Percentiles rank a stretch among this genome's conserved stretches.
These are phyloP conservation scores for Xyliphius kryptos DNA, from an alignment of 2,113 vertebrate species.

Conservation along the genomic window DNA sequence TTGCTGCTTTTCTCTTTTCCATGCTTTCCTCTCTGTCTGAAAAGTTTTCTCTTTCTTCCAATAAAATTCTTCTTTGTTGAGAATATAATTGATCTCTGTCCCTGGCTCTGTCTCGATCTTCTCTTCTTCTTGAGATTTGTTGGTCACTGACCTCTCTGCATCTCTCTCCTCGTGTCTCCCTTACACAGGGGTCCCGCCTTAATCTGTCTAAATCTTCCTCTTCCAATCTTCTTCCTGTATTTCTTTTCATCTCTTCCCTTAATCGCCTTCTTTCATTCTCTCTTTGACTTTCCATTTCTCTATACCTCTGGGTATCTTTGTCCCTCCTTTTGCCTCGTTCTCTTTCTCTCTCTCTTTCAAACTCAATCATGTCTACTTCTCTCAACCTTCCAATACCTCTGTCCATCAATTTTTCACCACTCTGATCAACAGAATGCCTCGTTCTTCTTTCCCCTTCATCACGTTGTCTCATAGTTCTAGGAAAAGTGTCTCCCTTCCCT, in stretches of 20 bases:
- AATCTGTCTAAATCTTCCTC: too few species aligned
- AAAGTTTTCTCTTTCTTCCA: slow-evolving; percentile 38
- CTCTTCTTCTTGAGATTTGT: slow-evolving; percentile 34
- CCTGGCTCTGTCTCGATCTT: slow-evolving; percentile 41
- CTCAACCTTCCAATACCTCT: not conserved
- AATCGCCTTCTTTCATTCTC: slow-evolving; percentile 26
- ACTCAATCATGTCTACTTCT: slow-evolving; percentile 17
- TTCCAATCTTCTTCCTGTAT: slow-evolving; percentile 31
- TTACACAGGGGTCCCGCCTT: slow-evolving; percentile 33
- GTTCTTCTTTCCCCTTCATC: slow-evolving; percentile 29
- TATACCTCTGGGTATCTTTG: too few species aligned
- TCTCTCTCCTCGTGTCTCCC: slow-evolving; percentile 43
- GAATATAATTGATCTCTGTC: slow-evolving; percentile 39
- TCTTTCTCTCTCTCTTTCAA: slow-evolving; percentile 30
- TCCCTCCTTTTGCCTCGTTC: slow-evolving; percentile 36
- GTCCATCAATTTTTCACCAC: slow-evolving; percentile 22
- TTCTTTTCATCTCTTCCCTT: slow-evolving; percentile 42
- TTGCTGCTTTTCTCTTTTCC: slow-evolving; percentile 14
- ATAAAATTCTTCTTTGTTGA: slow-evolving; percentile 20
- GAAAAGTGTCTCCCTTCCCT: slow-evolving; percentile 59
- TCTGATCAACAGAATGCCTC: not conserved
- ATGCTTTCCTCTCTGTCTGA: slow-evolving; percentile 39
- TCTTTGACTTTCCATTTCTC: slow-evolving; percentile 32
- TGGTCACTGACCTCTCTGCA: slow-evolving; percentile 33
- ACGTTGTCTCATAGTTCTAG: slow-evolving; percentile 45